Evolutionary conservation across 2,888 invertebrate genomes (phyloP).

Genomic region (Tyria jacobaeae): DNA sequence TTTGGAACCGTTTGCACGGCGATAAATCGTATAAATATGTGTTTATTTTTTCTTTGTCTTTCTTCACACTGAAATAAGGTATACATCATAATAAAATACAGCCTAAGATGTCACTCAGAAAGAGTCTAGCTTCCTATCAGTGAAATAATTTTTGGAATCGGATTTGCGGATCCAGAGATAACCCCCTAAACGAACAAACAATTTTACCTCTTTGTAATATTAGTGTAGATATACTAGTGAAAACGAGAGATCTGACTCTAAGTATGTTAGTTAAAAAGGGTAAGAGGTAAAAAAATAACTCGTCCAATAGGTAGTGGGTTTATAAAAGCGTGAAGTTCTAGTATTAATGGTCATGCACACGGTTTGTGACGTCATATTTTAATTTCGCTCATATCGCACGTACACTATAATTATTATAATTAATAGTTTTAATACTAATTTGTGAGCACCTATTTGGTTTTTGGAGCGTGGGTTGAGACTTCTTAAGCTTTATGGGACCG

Average conservation of each 20-base stretch:
- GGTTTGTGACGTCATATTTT: constrained; percentile 33
- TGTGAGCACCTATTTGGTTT: constrained; percentile 25
- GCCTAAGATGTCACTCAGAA: too few species aligned
- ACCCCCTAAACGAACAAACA: too few species aligned
- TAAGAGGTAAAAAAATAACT: constrained; percentile 1
- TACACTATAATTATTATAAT: constrained; percentile 41
- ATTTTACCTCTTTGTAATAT: too few species aligned
- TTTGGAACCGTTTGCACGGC: too few species aligned
- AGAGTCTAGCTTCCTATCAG: too few species aligned
- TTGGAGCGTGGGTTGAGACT: constrained; percentile 30
- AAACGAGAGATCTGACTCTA: not conserved
- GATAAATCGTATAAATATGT: too few species aligned
- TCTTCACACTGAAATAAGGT: too few species aligned
- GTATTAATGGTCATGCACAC: constrained; percentile 24
- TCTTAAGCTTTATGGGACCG: constrained; percentile 9
- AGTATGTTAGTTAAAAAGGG: not conserved
- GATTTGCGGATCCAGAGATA: too few species aligned
- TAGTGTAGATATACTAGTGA: not conserved
- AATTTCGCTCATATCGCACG: constrained; percentile 20
- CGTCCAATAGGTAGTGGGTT: not conserved
- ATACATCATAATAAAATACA: too few species aligned
- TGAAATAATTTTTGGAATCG: too few species aligned
- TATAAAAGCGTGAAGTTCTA: constrained; percentile 32
- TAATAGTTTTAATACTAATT: constrained; percentile 33
- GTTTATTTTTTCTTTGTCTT: too few species aligned